Percentiles rank a stretch among this genome's conserved stretches.
These are phyloP conservation scores for Bugula neritina DNA, from an alignment of 2,888 invertebrate species.

Conservation along the genomic window DNA sequence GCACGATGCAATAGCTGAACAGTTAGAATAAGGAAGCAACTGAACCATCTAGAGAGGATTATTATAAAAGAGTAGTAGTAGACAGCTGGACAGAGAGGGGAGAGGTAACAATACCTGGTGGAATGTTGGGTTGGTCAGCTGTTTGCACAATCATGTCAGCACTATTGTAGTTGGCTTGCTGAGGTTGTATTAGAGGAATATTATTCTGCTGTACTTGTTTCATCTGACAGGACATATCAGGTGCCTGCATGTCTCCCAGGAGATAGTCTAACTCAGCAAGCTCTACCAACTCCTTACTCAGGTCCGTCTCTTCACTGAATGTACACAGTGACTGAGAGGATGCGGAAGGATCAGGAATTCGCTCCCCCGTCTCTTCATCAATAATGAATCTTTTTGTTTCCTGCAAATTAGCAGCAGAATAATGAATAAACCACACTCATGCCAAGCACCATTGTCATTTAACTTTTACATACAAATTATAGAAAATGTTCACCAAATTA, in stretches of 20 bases:
- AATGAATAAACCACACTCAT: too few species aligned
- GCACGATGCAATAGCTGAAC: too few species aligned
- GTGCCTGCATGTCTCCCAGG: too few species aligned
- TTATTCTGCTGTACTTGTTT: not conserved
- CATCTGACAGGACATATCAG: not conserved
- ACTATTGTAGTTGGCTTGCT: not conserved
- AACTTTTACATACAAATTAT: too few species aligned
- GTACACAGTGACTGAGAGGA: not conserved
- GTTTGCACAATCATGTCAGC: slow-evolving; percentile 13
- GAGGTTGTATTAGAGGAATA: not conserved
- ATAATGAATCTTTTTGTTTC: slow-evolving; percentile 40
- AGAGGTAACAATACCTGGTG: too few species aligned
- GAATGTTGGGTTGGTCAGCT: not conserved
- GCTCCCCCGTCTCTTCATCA: slow-evolving; percentile 58
- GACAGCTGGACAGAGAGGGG: too few species aligned
- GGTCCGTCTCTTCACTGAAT: not conserved
- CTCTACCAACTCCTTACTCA: slow-evolving; percentile 3
- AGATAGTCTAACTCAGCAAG: not conserved
- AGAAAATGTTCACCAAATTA: too few species aligned
- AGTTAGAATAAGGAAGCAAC: too few species aligned
- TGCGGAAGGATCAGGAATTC: slow-evolving; percentile 3
- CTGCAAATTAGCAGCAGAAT: slow-evolving; percentile 32
- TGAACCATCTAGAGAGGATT: too few species aligned
- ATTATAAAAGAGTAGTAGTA: too few species aligned
- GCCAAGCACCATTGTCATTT: too few species aligned